These are phyloP conservation scores for Gopherus flavomarginatus DNA, from an alignment of 2,113 vertebrate species.

Conservation along the genomic window DNA sequence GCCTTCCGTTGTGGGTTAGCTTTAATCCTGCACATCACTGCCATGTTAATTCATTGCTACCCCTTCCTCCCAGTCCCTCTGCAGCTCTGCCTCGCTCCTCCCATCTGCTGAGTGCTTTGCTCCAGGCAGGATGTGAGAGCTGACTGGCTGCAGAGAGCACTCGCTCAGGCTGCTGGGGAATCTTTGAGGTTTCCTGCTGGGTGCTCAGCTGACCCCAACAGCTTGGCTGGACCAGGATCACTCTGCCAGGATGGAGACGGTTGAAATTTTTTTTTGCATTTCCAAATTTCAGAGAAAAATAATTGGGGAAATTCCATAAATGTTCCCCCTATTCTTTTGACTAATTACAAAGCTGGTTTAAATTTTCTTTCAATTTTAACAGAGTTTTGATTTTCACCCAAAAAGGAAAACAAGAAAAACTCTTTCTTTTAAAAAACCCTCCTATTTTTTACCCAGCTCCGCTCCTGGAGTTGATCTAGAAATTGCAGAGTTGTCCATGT, in stretches of 20 bases:
- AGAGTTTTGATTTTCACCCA: too few relatives aligned
- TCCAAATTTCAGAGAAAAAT: background rate
- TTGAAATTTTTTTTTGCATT: background rate
- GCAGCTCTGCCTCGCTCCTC: too few relatives aligned
- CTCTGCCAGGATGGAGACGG: background rate
- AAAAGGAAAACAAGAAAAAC: too few relatives aligned
- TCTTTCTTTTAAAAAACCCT: too few relatives aligned
- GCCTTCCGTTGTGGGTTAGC: slow-evolving; percentile 53
- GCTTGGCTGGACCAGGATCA: background rate
- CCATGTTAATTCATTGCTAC: background rate
- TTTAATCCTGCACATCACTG: background rate
- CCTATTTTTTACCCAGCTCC: background rate
- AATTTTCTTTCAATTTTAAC: too few relatives aligned
- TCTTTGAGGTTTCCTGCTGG: too few relatives aligned
- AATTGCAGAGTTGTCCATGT: background rate
- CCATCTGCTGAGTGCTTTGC: background rate
- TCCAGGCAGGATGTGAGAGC: background rate
- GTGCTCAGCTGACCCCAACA: background rate
- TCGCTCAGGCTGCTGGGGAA: background rate
- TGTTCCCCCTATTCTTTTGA: background rate
- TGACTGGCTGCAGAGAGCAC: background rate
- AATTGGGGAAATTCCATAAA: background rate
- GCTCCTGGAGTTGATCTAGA: background rate
- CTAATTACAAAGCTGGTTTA: background rate
- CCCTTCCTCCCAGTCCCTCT: background rate